phyloP scores from a whole-genome alignment of 2,113 vertebrate genomes.

The Chroicocephalus ridibundus region DNA sequence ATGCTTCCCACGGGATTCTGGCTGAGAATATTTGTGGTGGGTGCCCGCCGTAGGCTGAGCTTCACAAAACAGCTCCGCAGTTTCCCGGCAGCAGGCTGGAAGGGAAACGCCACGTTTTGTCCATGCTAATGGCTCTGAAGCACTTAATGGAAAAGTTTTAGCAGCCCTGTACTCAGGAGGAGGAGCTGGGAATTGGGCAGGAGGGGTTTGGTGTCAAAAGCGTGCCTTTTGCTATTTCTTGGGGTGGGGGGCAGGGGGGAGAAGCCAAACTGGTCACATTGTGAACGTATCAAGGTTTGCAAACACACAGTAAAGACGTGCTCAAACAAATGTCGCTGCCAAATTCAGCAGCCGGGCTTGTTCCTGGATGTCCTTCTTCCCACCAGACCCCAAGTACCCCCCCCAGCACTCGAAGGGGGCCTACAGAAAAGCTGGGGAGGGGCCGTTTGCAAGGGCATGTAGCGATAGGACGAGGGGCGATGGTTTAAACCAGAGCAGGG shows the following conservation, averaged over 20 bases:
- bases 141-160: not conserved
- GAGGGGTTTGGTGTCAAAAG: not conserved
- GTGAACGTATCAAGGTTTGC: not conserved
- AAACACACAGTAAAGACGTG: not conserved
- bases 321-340: not conserved
- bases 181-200: not conserved
- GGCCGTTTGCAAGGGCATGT: too few relatives aligned
- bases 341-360: not conserved
- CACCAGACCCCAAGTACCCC: not conserved
- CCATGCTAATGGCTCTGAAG: not conserved
- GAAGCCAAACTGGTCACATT: not conserved
- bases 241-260: not conserved
- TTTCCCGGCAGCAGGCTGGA: not conserved
- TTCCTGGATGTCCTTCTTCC: not conserved
- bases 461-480: too few relatives aligned
- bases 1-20: fast-evolving
- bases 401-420: too few relatives aligned
- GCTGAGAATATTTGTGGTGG: not conserved
- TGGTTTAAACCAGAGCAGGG: too few relatives aligned
- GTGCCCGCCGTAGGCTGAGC: not conserved
- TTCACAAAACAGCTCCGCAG: not conserved
- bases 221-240: not conserved
- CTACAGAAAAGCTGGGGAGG: too few relatives aligned
- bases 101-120: not conserved
- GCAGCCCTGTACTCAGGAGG: not conserved